Percentiles rank a stretch among this genome's conserved stretches.
Conservation (phyloP, 2,797 vertebrate genomes). For the Hypotaenidia okinawae region DNA sequence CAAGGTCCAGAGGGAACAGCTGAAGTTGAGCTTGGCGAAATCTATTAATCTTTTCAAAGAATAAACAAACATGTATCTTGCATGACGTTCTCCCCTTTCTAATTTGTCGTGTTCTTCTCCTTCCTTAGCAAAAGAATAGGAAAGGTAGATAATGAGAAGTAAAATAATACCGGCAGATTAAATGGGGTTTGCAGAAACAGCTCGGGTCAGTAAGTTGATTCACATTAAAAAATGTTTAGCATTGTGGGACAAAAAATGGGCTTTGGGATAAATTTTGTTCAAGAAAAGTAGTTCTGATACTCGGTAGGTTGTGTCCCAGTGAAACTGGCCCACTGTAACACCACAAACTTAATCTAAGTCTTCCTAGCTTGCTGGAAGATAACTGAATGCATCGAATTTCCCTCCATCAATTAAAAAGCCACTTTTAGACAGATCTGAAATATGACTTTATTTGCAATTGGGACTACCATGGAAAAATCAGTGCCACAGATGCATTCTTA, state of each 20-base stretch:
- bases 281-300: not conserved
- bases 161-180: not conserved
- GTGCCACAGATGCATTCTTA: not conserved
- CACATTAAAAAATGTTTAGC: not conserved
- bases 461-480: not conserved
- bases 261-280: not conserved
- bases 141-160: constrained; percentile 18
- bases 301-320: not conserved
- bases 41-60: not conserved
- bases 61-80: not conserved
- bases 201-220: not conserved
- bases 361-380: not conserved
- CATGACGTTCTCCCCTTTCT: not conserved
- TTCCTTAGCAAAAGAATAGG: not conserved
- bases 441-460: not conserved
- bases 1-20: not conserved
- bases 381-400: not conserved
- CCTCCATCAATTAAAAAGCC: not conserved
- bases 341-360: not conserved
- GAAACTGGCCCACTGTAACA: not conserved
- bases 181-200: not conserved
- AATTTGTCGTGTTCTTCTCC: not conserved
- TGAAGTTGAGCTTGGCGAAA: not conserved
- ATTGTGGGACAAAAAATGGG: not conserved
- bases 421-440: not conserved